Evolutionary conservation across 2,888 invertebrate species (phyloP), one percentile per base, ranked within the genome.

Genomic region (Ochropleura leucogaster): DNA sequence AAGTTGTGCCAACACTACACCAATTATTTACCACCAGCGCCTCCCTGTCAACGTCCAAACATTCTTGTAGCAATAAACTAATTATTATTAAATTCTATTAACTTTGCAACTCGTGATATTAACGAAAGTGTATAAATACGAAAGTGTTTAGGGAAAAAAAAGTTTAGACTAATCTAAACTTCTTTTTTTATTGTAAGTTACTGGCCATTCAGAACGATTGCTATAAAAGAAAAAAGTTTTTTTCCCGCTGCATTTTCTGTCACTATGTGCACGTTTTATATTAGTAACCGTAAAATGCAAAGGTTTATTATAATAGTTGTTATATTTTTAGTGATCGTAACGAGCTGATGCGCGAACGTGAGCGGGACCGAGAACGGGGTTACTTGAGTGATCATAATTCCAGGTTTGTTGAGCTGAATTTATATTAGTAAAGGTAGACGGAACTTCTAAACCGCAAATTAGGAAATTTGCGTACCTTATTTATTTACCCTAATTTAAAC

Each of bases 301-400:
- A 55, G 30, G 8, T 53, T 49, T 49, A 30, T 40, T 46, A 46
- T 64, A 55, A 75, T 18, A 0, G 12, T 47, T 73, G 4, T 46
- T 47, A n/a, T 68, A 42, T 76, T 91, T 92, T 74, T 85, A 97
- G 98, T 92, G 99, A 99, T 95, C 97, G 98, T 85, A 98, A 98
- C 92, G 98, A 98, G 94, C 95, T 98, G 86, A 97, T 98, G 90
- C 95, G 98, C 78, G 98, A 98, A 91, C 97, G 98, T 68, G 98
- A 98, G 82, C 93, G 97, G 42, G 97, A 97, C 83, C 93, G 95
- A 62, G 97, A 88, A 77, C 90, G 97, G 62, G 98, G 98, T 80
- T 98, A 98, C 92, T 96, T 98, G 83, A 98, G 98, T 90, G 98
- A 98, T 92, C 98, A 98, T 89, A 98, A 98, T 93, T 97, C 98